Evolutionary conservation across 2,797 vertebrate genomes (phyloP), one percentile per base, ranked within the genome.

Genomic region (Chloroceryle amazona): DNA sequence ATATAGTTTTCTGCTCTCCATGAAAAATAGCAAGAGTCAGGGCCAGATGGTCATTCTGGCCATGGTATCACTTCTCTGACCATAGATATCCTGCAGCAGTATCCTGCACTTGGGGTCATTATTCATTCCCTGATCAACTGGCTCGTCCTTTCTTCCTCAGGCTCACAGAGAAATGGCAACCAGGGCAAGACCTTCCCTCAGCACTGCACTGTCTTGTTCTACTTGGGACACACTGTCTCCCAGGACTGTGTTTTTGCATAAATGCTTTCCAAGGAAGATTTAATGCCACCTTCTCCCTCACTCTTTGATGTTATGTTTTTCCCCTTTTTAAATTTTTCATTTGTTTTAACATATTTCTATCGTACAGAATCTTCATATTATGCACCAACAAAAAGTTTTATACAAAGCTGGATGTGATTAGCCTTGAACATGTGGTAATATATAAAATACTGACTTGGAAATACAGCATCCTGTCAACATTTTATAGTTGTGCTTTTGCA

Each of bases 391-490:
- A 52, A 41, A 79, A 44, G 4, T 47, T 33, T 18, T 1, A 1
- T 13, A 15, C 12, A 16, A 62, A 86, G 2, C n/a, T 42, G 15
- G 11, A 55, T 55, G 51, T 31, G 29, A 37, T 68, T 60, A 60
- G 61, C 52, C 72, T 74, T 81, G 52, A 79, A 23, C 7, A 17
- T 22, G 54, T 54, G 23, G 6, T 55, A 85, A 57, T 61, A n/a
- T n/a, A n/a, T n/a, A n/a, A n/a, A n/a, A n/a, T 74, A 90, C 16
- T 66, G 31, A n/a, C 57, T 85, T 76, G 57, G 52, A 87, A 82
- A 76, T 44, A 73, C n/a, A 91, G 67, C 67, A 67, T 37, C 63
- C 76, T 92, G 62, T 29, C 39, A 66, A 39, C 12, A 4, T 85
- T 62, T 91, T 58, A 41, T 3, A 63, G 26, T 22, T 61, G 31